Percentiles rank a stretch among this genome's conserved stretches.
Conservation (phyloP, 2,888 invertebrate species). For the Volucella inanis region DNA sequence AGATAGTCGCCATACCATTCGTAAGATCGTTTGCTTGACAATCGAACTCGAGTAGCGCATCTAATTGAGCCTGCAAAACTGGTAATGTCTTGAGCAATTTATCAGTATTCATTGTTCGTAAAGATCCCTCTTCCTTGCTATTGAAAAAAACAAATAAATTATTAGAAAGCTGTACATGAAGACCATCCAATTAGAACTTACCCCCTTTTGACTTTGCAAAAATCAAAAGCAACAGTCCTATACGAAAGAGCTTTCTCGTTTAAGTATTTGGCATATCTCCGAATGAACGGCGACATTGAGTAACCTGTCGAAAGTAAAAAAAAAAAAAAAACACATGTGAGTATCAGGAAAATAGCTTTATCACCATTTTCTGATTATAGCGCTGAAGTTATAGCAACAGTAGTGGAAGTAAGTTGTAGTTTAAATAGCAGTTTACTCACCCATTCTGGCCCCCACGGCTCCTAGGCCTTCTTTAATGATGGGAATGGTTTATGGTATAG, state of each 20-base stretch:
- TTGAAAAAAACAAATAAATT: conserved; percentile 49
- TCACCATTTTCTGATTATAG: conserved; percentile 41
- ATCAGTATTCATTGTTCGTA: conserved; percentile 98
- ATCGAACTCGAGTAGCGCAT: conserved; percentile 98
- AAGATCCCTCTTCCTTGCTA: conserved; percentile 98
- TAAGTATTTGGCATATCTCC: conserved; percentile 99
- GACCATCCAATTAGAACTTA: conserved; percentile 83
- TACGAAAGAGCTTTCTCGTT: conserved; percentile 99
- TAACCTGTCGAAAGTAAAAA: conserved; percentile 87
- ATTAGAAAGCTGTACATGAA: not conserved
- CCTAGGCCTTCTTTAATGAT: conserved; percentile 73
- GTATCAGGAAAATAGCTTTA: conserved; percentile 44
- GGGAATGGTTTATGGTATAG: conserved; percentile 70
- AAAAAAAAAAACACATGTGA: conserved; percentile 47
- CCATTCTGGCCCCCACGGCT: conserved; percentile 79
- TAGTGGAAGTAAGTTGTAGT: conserved; percentile 43
- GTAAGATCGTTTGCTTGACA: conserved; percentile 98
- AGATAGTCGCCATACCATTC: conserved; percentile 85
- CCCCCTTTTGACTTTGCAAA: conserved; percentile 99
- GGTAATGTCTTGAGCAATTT: conserved; percentile 98
- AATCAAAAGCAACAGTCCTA: conserved; percentile 99
- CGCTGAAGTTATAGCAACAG: conserved; percentile 53
- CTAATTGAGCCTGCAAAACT: conserved; percentile 96
- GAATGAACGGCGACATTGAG: conserved; percentile 99
- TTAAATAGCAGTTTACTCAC: conserved; percentile 79